A percentile compares a stretch with the other conserved stretches of the same genome.
Evolutionary conservation across 1,140 invertebrate genomes (phyloP).

Genomic region (Chelonus insularis): DNA sequence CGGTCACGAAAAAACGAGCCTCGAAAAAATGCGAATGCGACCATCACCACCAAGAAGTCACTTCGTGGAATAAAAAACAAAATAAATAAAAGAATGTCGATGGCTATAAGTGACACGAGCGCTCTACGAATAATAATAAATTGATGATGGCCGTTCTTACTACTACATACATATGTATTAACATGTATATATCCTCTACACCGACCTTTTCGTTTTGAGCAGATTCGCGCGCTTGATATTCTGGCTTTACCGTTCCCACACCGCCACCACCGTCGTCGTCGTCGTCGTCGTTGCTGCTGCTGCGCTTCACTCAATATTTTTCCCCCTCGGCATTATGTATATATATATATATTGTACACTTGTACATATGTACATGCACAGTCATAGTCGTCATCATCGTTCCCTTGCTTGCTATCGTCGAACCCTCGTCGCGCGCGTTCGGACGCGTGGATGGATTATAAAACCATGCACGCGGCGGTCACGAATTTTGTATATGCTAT

Average conservation of each 20-base stretch:
- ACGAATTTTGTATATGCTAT: background rate
- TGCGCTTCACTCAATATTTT: slow-evolving; percentile 12
- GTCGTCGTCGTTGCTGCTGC: no score
- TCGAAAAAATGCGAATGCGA: background rate
- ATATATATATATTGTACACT: background rate
- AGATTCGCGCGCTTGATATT: slow-evolving; percentile 17
- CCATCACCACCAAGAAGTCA: background rate
- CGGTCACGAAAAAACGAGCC: slow-evolving; percentile 47
- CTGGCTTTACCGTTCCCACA: slow-evolving; percentile 21
- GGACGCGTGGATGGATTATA: slow-evolving; percentile 29
- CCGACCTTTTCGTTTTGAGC: background rate
- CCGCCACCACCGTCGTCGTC: background rate
- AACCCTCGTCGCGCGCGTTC: slow-evolving; percentile 15
- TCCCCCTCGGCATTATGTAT: background rate
- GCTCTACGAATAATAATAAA: slow-evolving; percentile 24
- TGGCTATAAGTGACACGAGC: slow-evolving; percentile 15
- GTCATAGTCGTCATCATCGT: background rate
- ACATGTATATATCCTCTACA: background rate
- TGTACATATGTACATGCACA: background rate
- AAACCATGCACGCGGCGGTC: slow-evolving; percentile 20
- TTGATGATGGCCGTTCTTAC: slow-evolving; percentile 5
- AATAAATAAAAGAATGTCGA: background rate
- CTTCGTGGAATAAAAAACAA: slow-evolving; percentile 1
- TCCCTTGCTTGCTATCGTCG: slow-evolving; percentile 10
- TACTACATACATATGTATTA: background rate